Base-by-base conservation (phyloP, 1,140 invertebrate genomes). In the Psilanteris sp. region DNA sequence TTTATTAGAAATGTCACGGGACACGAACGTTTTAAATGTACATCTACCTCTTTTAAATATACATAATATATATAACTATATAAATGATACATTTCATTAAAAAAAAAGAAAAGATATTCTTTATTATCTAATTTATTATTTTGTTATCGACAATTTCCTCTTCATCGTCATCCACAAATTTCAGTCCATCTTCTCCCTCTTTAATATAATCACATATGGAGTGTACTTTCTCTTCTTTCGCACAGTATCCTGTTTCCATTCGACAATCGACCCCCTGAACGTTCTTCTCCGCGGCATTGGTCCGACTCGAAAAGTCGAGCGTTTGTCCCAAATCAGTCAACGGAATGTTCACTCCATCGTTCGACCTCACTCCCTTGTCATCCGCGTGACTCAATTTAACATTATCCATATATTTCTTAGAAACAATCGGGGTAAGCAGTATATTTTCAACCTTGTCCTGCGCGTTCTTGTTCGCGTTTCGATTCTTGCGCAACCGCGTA, bases 101-200 rank as follows among this genome's bases (percentile, higher is more conserved):
- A n/a, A n/a, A n/a, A n/a, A n/a, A n/a, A n/a, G n/a, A n/a, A n/a
- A n/a, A n/a, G n/a, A n/a, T n/a, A n/a, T n/a, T n/a, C n/a, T n/a
- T n/a, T n/a, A n/a, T 24, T 26, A 9, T 37, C 22, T 52, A 37
- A 41, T 57, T 36, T 32, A 61, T 71, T 10, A 79, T 64, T 78
- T 85, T 84, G 78, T 85, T 85, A 71, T 86, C 85, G 3, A 84
- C 59, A 31, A 87, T 84, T 7, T 88, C 87, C 2, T 89, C 89
- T 11, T 90, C 89, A 7, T 89, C 88, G 3, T 89, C 89, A 26
- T 90, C 89, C 2, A 84, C 90, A 67, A 89, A 90, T 75, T 87
- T 89, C 46, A 90, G 84, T 34, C 80, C 86, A 9, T 85, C 83
- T 10, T 85, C 81, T 39, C 79, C 85, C 22, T 87, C 86, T 6